Evolutionary conservation across 2,797 vertebrate genomes (phyloP), one percentile per base, ranked within the genome.

Genomic region (Poeciliopsis gracilis): DNA sequence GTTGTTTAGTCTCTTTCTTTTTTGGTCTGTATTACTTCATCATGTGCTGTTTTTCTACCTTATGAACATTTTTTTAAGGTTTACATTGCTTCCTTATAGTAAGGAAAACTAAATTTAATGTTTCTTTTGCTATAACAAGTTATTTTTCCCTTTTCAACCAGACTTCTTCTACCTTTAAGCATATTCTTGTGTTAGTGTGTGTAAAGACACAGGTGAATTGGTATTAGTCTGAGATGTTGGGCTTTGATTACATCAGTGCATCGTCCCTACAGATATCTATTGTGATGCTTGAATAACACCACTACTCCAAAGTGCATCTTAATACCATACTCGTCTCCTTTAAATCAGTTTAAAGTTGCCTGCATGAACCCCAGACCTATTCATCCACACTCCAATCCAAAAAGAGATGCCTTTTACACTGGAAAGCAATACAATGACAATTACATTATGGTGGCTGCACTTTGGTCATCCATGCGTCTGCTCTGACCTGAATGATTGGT

Each of bases 381-480:
- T 95, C 94, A 95, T 94, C 90, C 81, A 90, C 88, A 92, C 93
- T 90, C 87, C 86, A 89, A 82, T 92, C 89, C 77, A 92, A 94
- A 93, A 93, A 90, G 93, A 93, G 92, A 92, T 90, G 89, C 91
- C 87, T 93, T 94, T 95, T 94, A 94, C 91, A 92, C 93, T 87
- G 87, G 91, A 91, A 94, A 91, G 93, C 94, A 95, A 95, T 95
- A 94, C 94, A 95, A 94, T 94, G 94, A 94, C 92, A 94, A 96
- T 96, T 94, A 93, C 93, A 96, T 96, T 95, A 96, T 81, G 91
- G 87, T 81, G 90, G 88, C 91, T 94, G 94, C 95, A 92, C 94
- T 93, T 87, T 91, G 92, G 90, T 94, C 92, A 89, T 91, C 91
- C 93, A 91, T 92, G 91, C 89, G 88, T 89, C 93, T 91, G 90